A percentile compares a stretch with the other conserved stretches of the same genome.
Evolutionary conservation across 2,113 vertebrate genomes (phyloP).

Genomic region (Psephotus haematonotus): DNA sequence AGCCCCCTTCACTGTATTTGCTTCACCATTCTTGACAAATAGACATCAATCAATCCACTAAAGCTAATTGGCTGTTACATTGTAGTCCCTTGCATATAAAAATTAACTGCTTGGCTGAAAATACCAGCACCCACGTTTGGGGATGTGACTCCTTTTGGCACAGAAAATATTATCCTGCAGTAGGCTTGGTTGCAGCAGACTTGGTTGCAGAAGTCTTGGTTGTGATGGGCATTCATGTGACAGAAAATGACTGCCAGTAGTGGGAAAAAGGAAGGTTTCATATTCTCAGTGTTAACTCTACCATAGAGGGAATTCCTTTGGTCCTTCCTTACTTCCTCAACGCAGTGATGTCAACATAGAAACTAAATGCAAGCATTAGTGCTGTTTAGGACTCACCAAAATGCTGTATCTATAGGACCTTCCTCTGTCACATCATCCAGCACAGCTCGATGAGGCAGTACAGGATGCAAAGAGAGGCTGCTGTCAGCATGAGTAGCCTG

Average conservation of each 20-base stretch:
- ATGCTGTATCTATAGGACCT: not conserved
- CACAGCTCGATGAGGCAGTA: not conserved
- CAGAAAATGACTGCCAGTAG: not conserved
- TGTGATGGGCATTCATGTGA: not conserved
- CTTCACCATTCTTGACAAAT: not conserved
- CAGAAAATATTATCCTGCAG: not conserved
- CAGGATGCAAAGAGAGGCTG: not conserved
- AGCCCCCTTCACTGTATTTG: not conserved
- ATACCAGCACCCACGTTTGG: not conserved
- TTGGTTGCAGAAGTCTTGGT: not conserved
- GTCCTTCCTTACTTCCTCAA: not conserved
- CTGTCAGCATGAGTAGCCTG: not conserved
- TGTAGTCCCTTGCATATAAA: not conserved
- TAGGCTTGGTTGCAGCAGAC: not conserved
- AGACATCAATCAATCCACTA: not conserved
- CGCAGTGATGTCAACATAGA: not conserved
- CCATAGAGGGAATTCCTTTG: not conserved
- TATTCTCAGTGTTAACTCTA: not conserved
- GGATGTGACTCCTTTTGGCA: not conserved
- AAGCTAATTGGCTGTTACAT: not conserved
- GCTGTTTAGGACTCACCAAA: not conserved
- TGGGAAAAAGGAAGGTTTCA: not conserved
- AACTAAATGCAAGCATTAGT: not conserved
- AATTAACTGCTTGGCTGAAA: not conserved
- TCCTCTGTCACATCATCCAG: not conserved